Conservation (phyloP, 2,888 invertebrate genomes). For the Globia sparganii region DNA sequence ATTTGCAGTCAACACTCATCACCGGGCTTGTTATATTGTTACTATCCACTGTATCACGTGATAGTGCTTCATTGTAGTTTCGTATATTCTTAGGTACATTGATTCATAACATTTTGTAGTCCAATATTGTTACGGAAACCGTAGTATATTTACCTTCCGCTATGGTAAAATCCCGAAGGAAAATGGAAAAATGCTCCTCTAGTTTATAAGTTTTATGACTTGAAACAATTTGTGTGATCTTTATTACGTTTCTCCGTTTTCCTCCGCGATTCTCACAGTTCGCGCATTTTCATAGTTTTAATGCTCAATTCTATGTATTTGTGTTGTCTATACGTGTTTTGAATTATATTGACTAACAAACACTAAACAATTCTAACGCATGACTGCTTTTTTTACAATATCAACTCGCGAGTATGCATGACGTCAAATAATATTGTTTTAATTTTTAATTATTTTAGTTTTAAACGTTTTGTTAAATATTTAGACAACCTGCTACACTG, state of each 20-base stretch:
- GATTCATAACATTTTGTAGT: slow-evolving; percentile 75
- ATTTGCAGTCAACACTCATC: slow-evolving; percentile 81
- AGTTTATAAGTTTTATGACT: slow-evolving; percentile 82
- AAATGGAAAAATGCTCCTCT: slow-evolving; percentile 82
- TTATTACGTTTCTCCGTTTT: slow-evolving; percentile 83
- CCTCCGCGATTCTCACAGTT: slow-evolving; percentile 79
- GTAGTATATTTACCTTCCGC: slow-evolving; percentile 68
- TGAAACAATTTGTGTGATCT: slow-evolving; percentile 71
- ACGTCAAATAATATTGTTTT: slow-evolving; percentile 74
- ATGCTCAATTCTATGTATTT: slow-evolving; percentile 68
- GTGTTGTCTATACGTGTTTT: slow-evolving; percentile 76
- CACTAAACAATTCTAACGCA: slow-evolving; percentile 89
- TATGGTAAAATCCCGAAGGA: slow-evolving; percentile 80
- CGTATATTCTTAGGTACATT: slow-evolving; percentile 74
- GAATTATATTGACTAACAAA: slow-evolving; percentile 88
- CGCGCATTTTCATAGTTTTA: slow-evolving; percentile 72
- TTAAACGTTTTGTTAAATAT: slow-evolving; percentile 73
- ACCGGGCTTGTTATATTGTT: slow-evolving; percentile 64
- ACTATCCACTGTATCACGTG: slow-evolving; percentile 71
- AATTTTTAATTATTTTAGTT: slow-evolving; percentile 68
- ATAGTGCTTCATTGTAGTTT: slow-evolving; percentile 82
- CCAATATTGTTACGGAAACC: slow-evolving; percentile 63
- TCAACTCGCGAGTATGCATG: slow-evolving; percentile 89
- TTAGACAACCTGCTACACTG: slow-evolving; percentile 80
- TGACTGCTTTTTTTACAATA: slow-evolving; percentile 84